These are phyloP conservation scores for Lacanobia wlatinum DNA, from an alignment of 2,888 invertebrate species.

Conservation along the genomic window DNA sequence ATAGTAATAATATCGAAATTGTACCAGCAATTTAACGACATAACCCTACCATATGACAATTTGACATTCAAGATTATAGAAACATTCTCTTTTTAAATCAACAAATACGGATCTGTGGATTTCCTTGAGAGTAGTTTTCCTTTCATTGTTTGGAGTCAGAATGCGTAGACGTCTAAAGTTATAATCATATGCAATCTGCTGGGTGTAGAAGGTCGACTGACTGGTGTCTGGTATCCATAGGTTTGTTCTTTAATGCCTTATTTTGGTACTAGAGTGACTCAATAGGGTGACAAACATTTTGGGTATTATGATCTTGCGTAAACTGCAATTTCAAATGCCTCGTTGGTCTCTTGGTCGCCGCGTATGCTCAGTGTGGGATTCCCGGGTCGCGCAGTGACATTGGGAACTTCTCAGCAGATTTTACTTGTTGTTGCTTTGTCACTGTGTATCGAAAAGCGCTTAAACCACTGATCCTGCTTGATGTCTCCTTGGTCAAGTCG, in stretches of 20 bases:
- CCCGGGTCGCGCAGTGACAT: no score
- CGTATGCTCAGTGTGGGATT: no score
- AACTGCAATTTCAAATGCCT: no score
- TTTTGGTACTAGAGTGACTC: neutral
- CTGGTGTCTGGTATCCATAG: neutral
- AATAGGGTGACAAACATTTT: no score
- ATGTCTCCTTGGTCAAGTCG: no score
- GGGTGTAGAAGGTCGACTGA: conserved; percentile 16
- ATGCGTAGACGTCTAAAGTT: conserved; percentile 27
- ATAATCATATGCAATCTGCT: neutral
- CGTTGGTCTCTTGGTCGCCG: no score
- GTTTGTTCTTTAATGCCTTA: neutral
- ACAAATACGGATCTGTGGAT: conserved; percentile 25
- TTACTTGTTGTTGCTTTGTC: no score
- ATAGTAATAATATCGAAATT: neutral
- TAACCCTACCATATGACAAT: neutral
- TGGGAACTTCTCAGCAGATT: no score
- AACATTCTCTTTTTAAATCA: conserved; percentile 33
- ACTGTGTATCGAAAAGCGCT: no score
- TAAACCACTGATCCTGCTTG: no score
- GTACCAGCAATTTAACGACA: neutral
- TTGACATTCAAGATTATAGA: conserved; percentile 19
- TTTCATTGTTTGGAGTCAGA: conserved; percentile 44
- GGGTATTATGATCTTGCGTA: no score
- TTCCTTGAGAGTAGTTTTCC: conserved; percentile 50